Evolutionary conservation across 2,888 invertebrate genomes (phyloP).

Genomic region (Meganola albula): DNA sequence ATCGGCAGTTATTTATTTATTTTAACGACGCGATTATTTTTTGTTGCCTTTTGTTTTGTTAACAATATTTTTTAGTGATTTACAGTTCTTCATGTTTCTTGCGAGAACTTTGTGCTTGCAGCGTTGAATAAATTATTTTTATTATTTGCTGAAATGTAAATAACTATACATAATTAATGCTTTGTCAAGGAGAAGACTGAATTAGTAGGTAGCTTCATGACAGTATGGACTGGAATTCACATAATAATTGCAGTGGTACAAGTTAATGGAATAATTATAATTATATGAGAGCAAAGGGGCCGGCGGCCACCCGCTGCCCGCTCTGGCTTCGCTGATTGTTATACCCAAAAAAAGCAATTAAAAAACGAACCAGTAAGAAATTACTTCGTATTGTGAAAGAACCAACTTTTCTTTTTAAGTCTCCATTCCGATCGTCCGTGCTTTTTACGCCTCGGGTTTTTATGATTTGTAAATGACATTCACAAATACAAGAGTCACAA

Average conservation of each 20-base stretch:
- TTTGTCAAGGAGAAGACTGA: slow-evolving; percentile 15
- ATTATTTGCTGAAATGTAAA: slow-evolving; percentile 9
- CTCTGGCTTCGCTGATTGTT: slow-evolving; percentile 61
- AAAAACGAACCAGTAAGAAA: slow-evolving; percentile 59
- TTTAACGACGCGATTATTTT: slow-evolving; percentile 31
- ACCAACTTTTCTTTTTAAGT: slow-evolving; percentile 38
- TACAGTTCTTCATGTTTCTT: too few relatives aligned
- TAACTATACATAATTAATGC: slow-evolving; percentile 11
- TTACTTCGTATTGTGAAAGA: slow-evolving; percentile 52
- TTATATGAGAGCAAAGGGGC: slow-evolving; percentile 63
- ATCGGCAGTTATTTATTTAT: slow-evolving; percentile 35
- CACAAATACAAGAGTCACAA: slow-evolving; percentile 41
- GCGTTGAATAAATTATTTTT: too few relatives aligned
- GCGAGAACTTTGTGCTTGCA: too few relatives aligned
- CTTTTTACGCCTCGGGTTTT: slow-evolving; percentile 40
- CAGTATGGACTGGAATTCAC: slow-evolving; percentile 52
- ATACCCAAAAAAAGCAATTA: slow-evolving; percentile 70
- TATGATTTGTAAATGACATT: slow-evolving; percentile 52
- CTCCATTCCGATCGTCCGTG: slow-evolving; percentile 36
- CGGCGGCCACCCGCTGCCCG: slow-evolving; percentile 69
- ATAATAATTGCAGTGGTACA: slow-evolving; percentile 65
- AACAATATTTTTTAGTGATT: too few relatives aligned
- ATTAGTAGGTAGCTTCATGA: slow-evolving; percentile 31
- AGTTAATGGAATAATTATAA: slow-evolving; percentile 76
- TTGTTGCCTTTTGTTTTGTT: slow-evolving; percentile 14